A percentile compares a stretch with the other conserved stretches of the same genome.
Evolutionary conservation across 2,113 vertebrate genomes (phyloP).

Genomic region (Prochilodus magdalenae): DNA sequence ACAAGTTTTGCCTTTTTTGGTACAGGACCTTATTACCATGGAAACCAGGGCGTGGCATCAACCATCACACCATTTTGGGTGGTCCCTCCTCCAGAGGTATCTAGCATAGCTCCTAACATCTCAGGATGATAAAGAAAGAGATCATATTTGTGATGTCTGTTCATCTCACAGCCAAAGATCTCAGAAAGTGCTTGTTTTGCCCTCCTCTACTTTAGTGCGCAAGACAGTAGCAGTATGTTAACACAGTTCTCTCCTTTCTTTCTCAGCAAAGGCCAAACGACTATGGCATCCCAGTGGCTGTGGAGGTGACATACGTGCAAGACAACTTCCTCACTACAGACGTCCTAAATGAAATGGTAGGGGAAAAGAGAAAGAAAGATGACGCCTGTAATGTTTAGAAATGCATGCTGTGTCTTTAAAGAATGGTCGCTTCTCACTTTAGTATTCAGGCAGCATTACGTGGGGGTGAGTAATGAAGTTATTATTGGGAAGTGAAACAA

Average conservation of each 20-base stretch:
- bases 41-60: slow-evolving; percentile 89
- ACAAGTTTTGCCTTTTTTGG: not conserved
- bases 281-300: slow-evolving; percentile 94
- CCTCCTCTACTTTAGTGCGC: too few relatives aligned
- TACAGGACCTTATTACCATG: slow-evolving; percentile 90
- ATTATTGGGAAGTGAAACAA: too few relatives aligned
- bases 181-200: too few relatives aligned
- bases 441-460: too few relatives aligned
- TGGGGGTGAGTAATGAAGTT: too few relatives aligned
- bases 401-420: too few relatives aligned
- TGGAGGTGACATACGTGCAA: slow-evolving; percentile 93
- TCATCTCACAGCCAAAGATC: too few relatives aligned
- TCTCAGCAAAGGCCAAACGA: slow-evolving; percentile 92
- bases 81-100: slow-evolving; percentile 89
- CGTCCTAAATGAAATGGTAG: slow-evolving; percentile 95
- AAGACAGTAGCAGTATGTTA: too few relatives aligned
- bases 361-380: not conserved
- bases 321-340: slow-evolving; percentile 95
- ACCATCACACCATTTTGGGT: slow-evolving; percentile 96
- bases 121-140: not conserved
- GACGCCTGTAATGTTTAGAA: not conserved
- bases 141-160: too few relatives aligned
- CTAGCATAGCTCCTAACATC: not conserved
- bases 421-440: too few relatives aligned
- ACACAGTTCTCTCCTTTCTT: not conserved